Base-by-base conservation (phyloP, 1,140 invertebrate genomes). In the Mycetomoellerius zeteki region DNA sequence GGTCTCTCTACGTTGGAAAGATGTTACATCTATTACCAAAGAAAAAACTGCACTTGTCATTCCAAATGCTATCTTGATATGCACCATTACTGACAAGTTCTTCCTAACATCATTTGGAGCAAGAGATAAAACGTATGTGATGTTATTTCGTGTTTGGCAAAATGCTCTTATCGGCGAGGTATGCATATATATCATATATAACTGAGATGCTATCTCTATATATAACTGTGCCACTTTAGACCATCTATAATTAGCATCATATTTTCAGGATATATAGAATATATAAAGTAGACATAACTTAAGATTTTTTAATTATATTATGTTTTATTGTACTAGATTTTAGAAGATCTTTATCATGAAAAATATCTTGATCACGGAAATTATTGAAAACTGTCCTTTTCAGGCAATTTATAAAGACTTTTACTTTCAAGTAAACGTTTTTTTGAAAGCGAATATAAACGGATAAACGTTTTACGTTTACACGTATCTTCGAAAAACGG, bases 101-200 rank as follows among this genome's bases (percentile, higher is more conserved):
- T 99, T 99, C 95, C 97, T 99, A 87, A 98, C 99, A 19, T 99
- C 98, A 37, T 99, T 99, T 94, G 97, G 97, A 27, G 97, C 98
- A 27, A 95, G 99, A 62, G 99, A 99, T 95, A 99, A 99, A 94
- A 97, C 98, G 2, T 99, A 98, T 96, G 96, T 99, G 90, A 99
- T 99, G 98, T 96, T 99, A 91, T 99, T 99, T 96, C 96, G 98
- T 90, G 97, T 99, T 89, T 99, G 99, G 99, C 98, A 99, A 96
- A 99, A 99, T 96, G 98, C 98, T 87, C 96, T 99, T 56, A 97
- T 99, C 96, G 98, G 98, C 92, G 97, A 99, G 96, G 97, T 97
- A 96, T 90, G 80, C 50, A 52, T 75, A 89, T 52, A 56, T 52
- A 56, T 85, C 21, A n/a, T 69, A 50, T 80, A 72, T 50, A 72